Evolutionary conservation across 2,113 vertebrate genomes (phyloP).

Genomic region (Rhegmatorhina hoffmannsi): DNA sequence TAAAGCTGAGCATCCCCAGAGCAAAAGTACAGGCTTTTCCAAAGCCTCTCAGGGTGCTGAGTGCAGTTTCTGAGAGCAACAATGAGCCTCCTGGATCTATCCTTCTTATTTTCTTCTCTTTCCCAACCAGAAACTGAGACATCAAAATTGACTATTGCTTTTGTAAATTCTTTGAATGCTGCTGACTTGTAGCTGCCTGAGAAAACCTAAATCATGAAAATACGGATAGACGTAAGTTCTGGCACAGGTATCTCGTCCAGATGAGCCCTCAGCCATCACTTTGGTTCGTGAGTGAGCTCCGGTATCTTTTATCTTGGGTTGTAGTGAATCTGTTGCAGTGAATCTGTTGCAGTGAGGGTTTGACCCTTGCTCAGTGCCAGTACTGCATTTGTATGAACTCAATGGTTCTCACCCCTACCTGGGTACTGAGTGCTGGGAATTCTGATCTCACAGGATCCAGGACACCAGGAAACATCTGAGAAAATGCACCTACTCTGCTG

Average conservation of each 20-base stretch:
- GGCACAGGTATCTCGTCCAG: not conserved
- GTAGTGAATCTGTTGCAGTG: not conserved
- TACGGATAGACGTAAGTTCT: not conserved
- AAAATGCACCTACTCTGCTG: not conserved
- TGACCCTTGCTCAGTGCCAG: not conserved
- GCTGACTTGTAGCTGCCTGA: not conserved
- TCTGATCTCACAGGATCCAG: not conserved
- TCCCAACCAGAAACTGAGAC: not conserved
- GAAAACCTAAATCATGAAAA: not conserved
- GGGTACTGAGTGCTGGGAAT: not conserved
- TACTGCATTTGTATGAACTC: not conserved
- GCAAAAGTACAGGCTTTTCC: not conserved
- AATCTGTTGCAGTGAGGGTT: not conserved
- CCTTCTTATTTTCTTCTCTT: not conserved
- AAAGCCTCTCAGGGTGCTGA: not conserved
- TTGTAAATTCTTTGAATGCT: not conserved
- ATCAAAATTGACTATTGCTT: not conserved
- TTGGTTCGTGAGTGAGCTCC: not conserved
- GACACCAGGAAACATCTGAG: not conserved
- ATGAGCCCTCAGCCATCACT: not conserved
- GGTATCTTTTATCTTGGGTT: not conserved
- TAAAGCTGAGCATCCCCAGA: not conserved
- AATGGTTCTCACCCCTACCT: not conserved
- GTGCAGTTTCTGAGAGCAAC: not conserved
- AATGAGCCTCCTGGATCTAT: not conserved